Base-by-base conservation (phyloP, 2,113 vertebrate genomes). In the Nyctereutes procyonoides region DNA sequence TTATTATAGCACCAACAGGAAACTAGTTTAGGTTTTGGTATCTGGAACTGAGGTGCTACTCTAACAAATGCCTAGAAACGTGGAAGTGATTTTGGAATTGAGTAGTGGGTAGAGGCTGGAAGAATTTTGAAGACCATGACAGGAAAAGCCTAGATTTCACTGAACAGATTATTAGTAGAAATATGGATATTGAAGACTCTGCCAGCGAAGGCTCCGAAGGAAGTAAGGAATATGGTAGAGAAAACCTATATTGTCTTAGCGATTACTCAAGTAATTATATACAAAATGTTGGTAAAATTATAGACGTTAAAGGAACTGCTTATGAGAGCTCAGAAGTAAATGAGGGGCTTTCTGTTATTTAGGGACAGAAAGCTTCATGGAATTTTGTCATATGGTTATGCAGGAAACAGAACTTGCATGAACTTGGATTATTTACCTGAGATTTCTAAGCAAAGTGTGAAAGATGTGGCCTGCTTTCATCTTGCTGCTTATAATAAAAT, bases 401-500 rank as follows among this genome's bases (percentile, higher is more conserved):
- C 81, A 58, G 22, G 67, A 48, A 90, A 69, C 30, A 89, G 82
- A 79, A 80, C 1, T 63, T 79, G 35, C 83, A 51, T 73, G 32
- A 67, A 30, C 2, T 16, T 69, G 55, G 4, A 48, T 58, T 58
- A 63, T 58, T 83, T 80, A 88, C 6, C 20, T 71, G 55, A 91
- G 38, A 63, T 74, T 89, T 93, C 15, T 19, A 93, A 82, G 69
- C 15, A 58, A 53, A 77, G 15, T 65, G 14, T 84, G 79, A 79
- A 84, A 88, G 53, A 3, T 63, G 13, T 51, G 15, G 22, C 63
- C 53, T 81, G 38, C 11, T 67, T 67, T 81, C 73, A 10, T 92
- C 35, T 95, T 95, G 79, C 24, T 84, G 56, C 73, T 94, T 80
- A 65, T 35, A 80, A 71, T 80, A 32, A 85, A 80, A 83, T 91